A percentile compares a stretch with the other conserved stretches of the same genome.
Conservation (phyloP, 2,113 vertebrate genomes). For the Dicentrarchus labrax region DNA sequence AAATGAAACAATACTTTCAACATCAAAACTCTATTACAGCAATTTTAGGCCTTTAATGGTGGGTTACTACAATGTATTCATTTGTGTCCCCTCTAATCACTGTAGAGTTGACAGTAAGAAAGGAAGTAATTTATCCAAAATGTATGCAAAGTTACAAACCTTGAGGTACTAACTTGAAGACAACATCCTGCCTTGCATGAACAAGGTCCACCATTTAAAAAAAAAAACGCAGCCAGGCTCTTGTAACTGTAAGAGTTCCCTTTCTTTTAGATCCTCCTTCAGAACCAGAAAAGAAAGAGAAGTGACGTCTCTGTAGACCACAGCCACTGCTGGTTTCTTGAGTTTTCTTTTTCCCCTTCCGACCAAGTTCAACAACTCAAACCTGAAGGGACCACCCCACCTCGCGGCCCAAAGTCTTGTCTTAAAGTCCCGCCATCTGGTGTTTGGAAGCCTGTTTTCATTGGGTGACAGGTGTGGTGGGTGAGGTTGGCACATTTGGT, state of each 20-base stretch:
- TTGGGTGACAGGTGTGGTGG: slow-evolving; percentile 80
- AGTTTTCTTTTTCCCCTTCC: slow-evolving; percentile 19
- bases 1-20: slow-evolving; percentile 9
- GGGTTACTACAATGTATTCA: neutral
- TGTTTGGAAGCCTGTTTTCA: slow-evolving; percentile 72
- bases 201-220: slow-evolving; percentile 53
- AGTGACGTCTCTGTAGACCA: slow-evolving; percentile 30
- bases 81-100: slow-evolving; percentile 26
- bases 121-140: slow-evolving; percentile 57
- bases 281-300: slow-evolving; percentile 37
- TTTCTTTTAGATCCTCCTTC: slow-evolving; percentile 28
- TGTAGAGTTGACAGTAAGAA: slow-evolving; percentile 47
- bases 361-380: slow-evolving; percentile 44
- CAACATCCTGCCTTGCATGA: slow-evolving; percentile 36
- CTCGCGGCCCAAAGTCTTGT: slow-evolving; percentile 38
- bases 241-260: slow-evolving; percentile 41
- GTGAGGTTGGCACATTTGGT: slow-evolving; percentile 72
- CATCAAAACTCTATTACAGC: neutral
- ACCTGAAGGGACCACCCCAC: slow-evolving; percentile 81
- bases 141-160: slow-evolving; percentile 72
- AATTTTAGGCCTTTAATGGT: slow-evolving; percentile 7
- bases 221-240: slow-evolving; percentile 50
- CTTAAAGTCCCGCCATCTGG: slow-evolving; percentile 7
- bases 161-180: slow-evolving; percentile 73
- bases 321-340: slow-evolving; percentile 57